Evolutionary conservation across 2,113 vertebrate species (phyloP), one percentile per base, ranked within the genome.

Genomic region (Odocoileus hemionus): DNA sequence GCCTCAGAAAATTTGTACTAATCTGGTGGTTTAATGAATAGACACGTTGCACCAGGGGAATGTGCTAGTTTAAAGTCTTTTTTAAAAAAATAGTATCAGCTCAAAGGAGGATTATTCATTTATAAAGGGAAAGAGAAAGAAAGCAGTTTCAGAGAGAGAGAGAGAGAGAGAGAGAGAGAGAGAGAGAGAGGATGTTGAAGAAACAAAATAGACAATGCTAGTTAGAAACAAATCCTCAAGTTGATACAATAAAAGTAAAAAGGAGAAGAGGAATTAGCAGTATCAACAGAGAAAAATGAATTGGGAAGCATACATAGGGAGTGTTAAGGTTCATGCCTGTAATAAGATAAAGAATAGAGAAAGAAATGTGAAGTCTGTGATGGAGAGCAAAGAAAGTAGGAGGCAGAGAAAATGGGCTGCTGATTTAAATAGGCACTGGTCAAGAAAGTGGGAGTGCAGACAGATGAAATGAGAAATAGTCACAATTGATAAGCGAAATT

Each of bases 21-120:
- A 83, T 85, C 57, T 82, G 25, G 58, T 98, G 45, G 28, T 17
- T 98, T 80, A 91, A 96, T 91, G 4, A 36, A 96, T 94, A 96
- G 30, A 45, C 1, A 74, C 88, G 83, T 78, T 30, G 54, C 43
- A 43, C 1, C 6, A n/a, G 1, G 11, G 16, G 93, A 91, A 70
- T 83, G 12, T 47, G 33, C 10, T 60, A 60, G 21, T 16, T 90
- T 57, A 74, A n/a, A 86, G 6, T 47, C 21, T n/a, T 84, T 84
- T 85, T 67, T 28, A 17, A 60, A 58, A 57, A 93, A 93, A 50
- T 97, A 92, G 21, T 94, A 17, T 91, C 61, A 58, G 74, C 85
- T 92, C 55, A 96, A 97, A 97, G 58, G 47, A 86, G 70, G 4
- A 23, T 88, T 95, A 88, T 97, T 91, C 11, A 0, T 6, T 94